Evolutionary conservation across 2,888 invertebrate species (phyloP).

Genomic region (Diadegma fenestrale): DNA sequence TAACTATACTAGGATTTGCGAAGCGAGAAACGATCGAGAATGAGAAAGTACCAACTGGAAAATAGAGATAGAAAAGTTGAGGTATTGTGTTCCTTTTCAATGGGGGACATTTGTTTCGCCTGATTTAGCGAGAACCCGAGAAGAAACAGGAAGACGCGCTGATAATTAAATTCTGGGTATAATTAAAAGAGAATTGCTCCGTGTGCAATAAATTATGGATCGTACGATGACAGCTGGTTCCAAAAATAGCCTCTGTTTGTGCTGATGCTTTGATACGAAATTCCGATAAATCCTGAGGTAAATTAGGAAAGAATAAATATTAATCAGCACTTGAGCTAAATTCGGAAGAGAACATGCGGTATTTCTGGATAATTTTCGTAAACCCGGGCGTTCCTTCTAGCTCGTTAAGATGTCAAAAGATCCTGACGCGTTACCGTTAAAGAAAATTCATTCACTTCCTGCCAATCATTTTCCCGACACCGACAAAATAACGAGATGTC

Average conservation of each 20-base stretch:
- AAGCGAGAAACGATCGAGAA: conserved; percentile 62
- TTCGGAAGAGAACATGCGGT: not conserved
- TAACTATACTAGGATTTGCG: conserved; percentile 24
- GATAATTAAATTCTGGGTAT: conserved; percentile 74
- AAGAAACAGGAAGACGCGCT: conserved; percentile 32
- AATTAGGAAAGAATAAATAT: not conserved
- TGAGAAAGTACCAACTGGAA: conserved; percentile 60
- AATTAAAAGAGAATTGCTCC: conserved; percentile 38
- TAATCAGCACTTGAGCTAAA: not conserved
- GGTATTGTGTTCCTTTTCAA: conserved; percentile 66
- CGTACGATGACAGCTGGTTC: not conserved
- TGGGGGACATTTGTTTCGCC: conserved; percentile 73
- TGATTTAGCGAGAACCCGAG: conserved; percentile 74
- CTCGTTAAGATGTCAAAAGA: conserved; percentile 46
- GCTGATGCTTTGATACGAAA: not conserved
- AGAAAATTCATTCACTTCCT: conserved; percentile 53
- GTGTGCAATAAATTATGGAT: not conserved
- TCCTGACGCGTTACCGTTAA: conserved; percentile 14
- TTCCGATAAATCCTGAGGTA: not conserved
- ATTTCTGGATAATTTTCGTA: not conserved
- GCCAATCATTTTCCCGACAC: conserved; percentile 58
- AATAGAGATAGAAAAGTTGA: conserved; percentile 43
- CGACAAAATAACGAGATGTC: conserved; percentile 56
- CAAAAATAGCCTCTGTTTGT: conserved; percentile 14
- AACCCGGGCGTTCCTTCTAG: conserved; percentile 36